A percentile compares a stretch with the other conserved stretches of the same genome.
phyloP scores from a whole-genome alignment of 2,113 vertebrate genomes.

The Etheostoma cragini region DNA sequence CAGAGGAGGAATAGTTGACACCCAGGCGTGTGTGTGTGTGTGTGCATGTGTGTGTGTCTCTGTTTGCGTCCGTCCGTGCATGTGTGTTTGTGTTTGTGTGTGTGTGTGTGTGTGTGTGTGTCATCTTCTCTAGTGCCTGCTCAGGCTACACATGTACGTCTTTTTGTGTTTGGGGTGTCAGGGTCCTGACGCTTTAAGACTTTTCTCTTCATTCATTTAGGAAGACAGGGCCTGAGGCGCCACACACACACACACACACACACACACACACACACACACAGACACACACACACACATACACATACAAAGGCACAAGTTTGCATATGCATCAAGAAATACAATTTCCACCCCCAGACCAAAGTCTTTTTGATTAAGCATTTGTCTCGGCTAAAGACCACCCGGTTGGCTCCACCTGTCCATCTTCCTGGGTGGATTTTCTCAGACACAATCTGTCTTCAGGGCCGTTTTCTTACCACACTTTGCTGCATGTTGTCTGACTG shows the following conservation, averaged over 20 bases:
- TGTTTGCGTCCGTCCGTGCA: not conserved
- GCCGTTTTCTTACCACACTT: conserved; percentile 15
- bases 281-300: not conserved
- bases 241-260: conserved; percentile 14
- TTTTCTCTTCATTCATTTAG: conserved; percentile 51
- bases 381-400: conserved; percentile 51
- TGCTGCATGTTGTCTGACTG: conserved; percentile 7
- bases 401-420: conserved; percentile 53
- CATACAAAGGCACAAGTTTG: not conserved
- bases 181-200: conserved; percentile 69
- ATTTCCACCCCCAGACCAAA: conserved; percentile 5
- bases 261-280: conserved; percentile 4
- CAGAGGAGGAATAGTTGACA: conserved; percentile 65
- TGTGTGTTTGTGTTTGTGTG: not conserved
- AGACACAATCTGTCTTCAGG: conserved; percentile 54
- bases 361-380: conserved; percentile 22
- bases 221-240: conserved; percentile 50
- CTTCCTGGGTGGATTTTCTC: conserved; percentile 19
- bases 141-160: conserved; percentile 71
- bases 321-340: conserved; percentile 23
- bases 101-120: conserved; percentile 33
- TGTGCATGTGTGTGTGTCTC: conserved; percentile 26
- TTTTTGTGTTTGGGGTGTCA: conserved; percentile 74
- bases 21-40: conserved; percentile 49
- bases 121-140: conserved; percentile 4